Conservation (phyloP, 92 coral and sea anemone species). For the Anthopleura xanthogrammica region DNA sequence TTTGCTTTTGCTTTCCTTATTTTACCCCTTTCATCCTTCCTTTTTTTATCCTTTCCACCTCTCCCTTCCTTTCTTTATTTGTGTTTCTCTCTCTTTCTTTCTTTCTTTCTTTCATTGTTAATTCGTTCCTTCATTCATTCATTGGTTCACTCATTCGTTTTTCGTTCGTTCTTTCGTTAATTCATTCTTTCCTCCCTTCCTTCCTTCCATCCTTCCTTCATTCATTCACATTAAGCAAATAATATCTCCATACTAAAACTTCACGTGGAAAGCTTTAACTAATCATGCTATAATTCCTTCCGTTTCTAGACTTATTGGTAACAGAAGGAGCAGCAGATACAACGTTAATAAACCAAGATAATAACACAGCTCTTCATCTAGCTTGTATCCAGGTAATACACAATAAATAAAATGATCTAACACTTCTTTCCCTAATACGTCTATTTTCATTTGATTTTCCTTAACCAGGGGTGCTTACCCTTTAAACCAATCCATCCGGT, state of each 20-base stretch:
- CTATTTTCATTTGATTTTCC: neutral
- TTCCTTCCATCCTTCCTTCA: no score
- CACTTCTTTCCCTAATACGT: neutral
- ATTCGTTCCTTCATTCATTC: no score
- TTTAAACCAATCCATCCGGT: no score
- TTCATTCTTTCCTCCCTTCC: no score
- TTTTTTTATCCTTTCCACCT: neutral
- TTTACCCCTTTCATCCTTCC: neutral
- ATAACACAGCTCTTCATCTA: conserved; percentile 82
- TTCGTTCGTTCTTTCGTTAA: neutral
- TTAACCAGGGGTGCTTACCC: no score
- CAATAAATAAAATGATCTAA: neutral
- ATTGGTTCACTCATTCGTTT: neutral
- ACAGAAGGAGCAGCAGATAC: conserved; percentile 80
- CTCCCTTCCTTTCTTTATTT: neutral
- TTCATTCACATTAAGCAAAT: no score
- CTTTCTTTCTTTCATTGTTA: neutral
- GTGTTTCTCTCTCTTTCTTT: neutral
- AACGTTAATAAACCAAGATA: conserved; percentile 62
- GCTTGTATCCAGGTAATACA: conserved; percentile 80
- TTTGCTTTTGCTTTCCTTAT: no score
- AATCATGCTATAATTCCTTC: neutral
- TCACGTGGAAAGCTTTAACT: neutral
- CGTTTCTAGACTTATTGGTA: conserved; percentile 67
- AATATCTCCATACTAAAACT: no score